Evolutionary conservation across 1,140 invertebrate species (phyloP), one percentile per base, ranked within the genome.

Genomic region (Zophobas atratus): DNA sequence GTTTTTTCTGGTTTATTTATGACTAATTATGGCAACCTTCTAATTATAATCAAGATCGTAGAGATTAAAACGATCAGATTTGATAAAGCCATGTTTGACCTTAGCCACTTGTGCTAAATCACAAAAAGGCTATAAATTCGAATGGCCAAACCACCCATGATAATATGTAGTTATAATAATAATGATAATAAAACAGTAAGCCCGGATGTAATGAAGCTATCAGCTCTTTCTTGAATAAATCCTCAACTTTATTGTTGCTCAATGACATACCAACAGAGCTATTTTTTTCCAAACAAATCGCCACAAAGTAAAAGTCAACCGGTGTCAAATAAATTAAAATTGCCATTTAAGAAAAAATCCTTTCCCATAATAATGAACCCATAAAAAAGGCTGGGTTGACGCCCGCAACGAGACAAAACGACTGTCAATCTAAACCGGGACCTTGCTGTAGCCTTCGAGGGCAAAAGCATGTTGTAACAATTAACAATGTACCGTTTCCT

Each of bases 401-500:
- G 20, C 49, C 49, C 49, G 20, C 2, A 53, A 4, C 49, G 20
- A n/a, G 49, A 56, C 36, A 20, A 36, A n/a, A 6, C 32, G 35
- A 6, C 49, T 6, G 38, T 1, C 36, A 5, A 60, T 6, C 3
- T 3, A 46, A 46, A 3, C 43, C 3, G 43, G 33, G 60, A 67
- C 60, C 60, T 67, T 67, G 60, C 20, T 33, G 33, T 36, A 67
- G 60, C 60, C 60, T 67, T 60, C 56, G 56, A 6, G 35, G 36
- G 20, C 35, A 20, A 63, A 4, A 20, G 53, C 60, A 43, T 67
- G 60, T 48, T 20, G 60, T 67, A 67, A 67, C 60, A 67, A 67
- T 67, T 67, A 67, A 67, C 60, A 67, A 67, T 67, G n/a, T 20
- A 20, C 60, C 60, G 20, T 67, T 67, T 67, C 60, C 60, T 67